phyloP scores from a whole-genome alignment of 2,888 invertebrate species.

The Temnothorax rugatulus region DNA sequence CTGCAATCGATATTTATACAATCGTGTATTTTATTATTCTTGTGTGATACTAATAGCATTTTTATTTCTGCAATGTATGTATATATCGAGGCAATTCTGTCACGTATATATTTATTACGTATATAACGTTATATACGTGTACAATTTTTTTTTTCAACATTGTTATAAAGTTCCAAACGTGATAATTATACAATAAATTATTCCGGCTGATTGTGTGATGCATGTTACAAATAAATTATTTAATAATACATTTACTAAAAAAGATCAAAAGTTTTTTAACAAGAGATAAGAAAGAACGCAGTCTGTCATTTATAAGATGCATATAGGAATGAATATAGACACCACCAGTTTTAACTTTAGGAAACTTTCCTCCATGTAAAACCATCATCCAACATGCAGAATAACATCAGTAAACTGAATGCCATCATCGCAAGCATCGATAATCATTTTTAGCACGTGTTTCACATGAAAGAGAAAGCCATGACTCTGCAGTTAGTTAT shows the following conservation, averaged over 20 bases:
- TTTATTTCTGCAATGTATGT: constrained; percentile 42
- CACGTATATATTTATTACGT: constrained; percentile 9
- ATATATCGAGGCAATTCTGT: constrained; percentile 20
- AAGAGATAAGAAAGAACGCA: constrained; percentile 45
- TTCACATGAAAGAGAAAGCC: constrained; percentile 32
- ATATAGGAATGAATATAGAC: constrained; percentile 45
- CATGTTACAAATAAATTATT: constrained; percentile 38
- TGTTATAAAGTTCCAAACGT: neutral
- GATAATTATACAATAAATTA: constrained; percentile 18
- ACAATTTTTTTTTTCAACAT: constrained; percentile 5
- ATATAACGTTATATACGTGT: neutral
- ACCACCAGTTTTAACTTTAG: constrained; percentile 28
- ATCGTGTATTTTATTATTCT: constrained; percentile 42
- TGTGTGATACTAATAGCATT: constrained; percentile 63
- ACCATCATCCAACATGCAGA: constrained; percentile 28
- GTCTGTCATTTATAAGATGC: constrained; percentile 49
- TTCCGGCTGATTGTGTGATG: constrained; percentile 46
- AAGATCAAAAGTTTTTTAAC: constrained; percentile 28
- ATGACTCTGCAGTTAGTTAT: constrained; percentile 47
- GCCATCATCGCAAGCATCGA: constrained; percentile 35
- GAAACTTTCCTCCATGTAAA: constrained; percentile 38
- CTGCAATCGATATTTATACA: constrained; percentile 18
- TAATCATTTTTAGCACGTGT: constrained; percentile 43
- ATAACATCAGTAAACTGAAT: constrained; percentile 52
- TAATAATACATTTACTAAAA: constrained; percentile 39